Conservation (phyloP, 1,140 invertebrate genomes). For the Planococcus citri region DNA sequence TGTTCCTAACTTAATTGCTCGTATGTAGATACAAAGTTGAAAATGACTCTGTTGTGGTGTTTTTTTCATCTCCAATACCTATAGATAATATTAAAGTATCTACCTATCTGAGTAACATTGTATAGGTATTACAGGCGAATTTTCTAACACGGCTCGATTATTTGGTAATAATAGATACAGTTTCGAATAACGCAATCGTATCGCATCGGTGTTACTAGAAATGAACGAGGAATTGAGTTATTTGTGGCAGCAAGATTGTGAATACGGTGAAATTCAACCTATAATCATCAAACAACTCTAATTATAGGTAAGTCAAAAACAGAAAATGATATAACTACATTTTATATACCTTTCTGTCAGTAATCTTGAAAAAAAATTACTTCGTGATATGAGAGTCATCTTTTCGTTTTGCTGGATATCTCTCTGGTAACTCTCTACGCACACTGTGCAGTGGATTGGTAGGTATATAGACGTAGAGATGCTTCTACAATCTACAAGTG, state of each 20-base stretch:
- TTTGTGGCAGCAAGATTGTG: conserved; percentile 6
- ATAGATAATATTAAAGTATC: too few relatives aligned
- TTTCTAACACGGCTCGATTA: background rate
- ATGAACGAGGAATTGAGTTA: conserved; percentile 3
- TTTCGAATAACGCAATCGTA: background rate
- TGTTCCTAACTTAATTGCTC: too few relatives aligned
- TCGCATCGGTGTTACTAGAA: background rate
- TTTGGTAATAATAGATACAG: conserved; percentile 8
- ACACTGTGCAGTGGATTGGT: too few relatives aligned
- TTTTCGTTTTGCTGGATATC: background rate
- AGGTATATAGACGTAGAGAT: too few relatives aligned
- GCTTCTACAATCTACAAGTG: too few relatives aligned
- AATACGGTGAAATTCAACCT: conserved; percentile 2
- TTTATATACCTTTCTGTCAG: background rate
- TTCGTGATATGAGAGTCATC: conserved; percentile 6
- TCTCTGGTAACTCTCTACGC: background rate
- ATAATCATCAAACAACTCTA: background rate
- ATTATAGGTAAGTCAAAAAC: background rate
- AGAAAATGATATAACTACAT: background rate
- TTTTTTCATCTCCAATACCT: too few relatives aligned
- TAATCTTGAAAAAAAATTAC: conserved; percentile 4
- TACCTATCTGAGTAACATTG: too few relatives aligned
- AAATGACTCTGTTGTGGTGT: too few relatives aligned
- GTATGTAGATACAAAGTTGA: too few relatives aligned
- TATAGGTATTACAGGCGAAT: too few relatives aligned